These are phyloP conservation scores for Ips nitidus DNA, from an alignment of 1,140 invertebrate species.

Conservation along the genomic window DNA sequence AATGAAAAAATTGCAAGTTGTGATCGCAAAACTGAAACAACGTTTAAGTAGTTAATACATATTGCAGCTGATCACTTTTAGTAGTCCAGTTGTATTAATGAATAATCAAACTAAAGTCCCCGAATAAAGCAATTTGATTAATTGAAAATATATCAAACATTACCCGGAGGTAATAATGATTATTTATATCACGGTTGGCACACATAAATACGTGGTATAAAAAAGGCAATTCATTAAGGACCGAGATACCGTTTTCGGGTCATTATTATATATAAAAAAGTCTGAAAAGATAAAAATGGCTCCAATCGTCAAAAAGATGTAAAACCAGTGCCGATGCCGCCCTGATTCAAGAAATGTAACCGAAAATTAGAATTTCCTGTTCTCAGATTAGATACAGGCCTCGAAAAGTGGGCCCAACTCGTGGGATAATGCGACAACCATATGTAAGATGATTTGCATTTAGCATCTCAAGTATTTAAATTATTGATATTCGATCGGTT, in stretches of 20 bases:
- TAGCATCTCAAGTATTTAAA: slow-evolving; percentile 28
- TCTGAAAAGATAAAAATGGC: slow-evolving; percentile 32
- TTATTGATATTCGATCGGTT: slow-evolving; percentile 32
- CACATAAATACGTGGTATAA: no score
- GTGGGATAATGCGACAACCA: slow-evolving; percentile 28
- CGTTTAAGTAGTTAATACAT: no score
- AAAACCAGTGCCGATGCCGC: slow-evolving; percentile 27
- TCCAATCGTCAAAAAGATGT: slow-evolving; percentile 34
- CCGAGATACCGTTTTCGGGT: slow-evolving; percentile 5
- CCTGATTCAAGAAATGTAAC: slow-evolving; percentile 26
- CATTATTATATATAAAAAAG: slow-evolving; percentile 23
- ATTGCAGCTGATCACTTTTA: no score
- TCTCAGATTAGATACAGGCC: slow-evolving; percentile 25
- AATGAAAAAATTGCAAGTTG: no score
- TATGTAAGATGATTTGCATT: slow-evolving; percentile 32
- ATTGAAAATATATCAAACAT: no score
- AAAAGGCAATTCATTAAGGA: slow-evolving; percentile 3
- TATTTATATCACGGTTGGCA: no score
- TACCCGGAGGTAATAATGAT: no score
- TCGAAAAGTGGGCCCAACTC: slow-evolving; percentile 19
- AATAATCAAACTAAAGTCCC: no score
- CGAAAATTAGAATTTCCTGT: slow-evolving; percentile 37
- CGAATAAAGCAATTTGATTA: no score
- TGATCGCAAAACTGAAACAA: no score
- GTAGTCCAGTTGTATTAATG: no score